phyloP scores from a whole-genome alignment of 2,888 invertebrate genomes.

The Tetramorium bicarinatum region DNA sequence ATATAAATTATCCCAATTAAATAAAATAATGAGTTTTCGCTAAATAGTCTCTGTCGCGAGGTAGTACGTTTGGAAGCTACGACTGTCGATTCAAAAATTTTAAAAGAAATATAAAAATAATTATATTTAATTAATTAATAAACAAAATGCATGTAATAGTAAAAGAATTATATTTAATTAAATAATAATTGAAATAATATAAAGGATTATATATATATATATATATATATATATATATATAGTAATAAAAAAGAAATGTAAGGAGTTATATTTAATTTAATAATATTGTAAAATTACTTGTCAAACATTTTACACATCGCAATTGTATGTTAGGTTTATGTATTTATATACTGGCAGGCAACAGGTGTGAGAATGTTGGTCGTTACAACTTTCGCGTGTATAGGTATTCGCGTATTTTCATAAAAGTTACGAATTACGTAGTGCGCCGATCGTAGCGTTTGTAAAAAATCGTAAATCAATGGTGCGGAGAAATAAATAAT shows the following conservation, averaged over 20 bases:
- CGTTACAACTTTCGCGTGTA: neutral
- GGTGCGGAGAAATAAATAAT: constrained; percentile 29
- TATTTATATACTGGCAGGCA: neutral
- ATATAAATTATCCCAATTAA: constrained; percentile 1
- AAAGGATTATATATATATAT: no score
- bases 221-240: no score
- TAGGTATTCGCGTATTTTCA: neutral
- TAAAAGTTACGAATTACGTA: constrained; percentile 7
- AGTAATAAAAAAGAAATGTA: neutral
- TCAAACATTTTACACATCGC: neutral
- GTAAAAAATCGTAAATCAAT: constrained; percentile 11
- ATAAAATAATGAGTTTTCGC: constrained; percentile 5
- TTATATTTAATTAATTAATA: constrained; percentile 6
- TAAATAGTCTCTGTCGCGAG: neutral
- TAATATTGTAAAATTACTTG: neutral
- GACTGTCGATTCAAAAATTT: neutral
- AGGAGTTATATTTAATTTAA: neutral
- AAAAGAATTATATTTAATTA: neutral
- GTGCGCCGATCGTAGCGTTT: neutral
- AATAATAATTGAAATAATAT: neutral
- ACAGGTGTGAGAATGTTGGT: neutral
- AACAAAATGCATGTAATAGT: neutral
- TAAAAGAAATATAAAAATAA: constrained; percentile 7
- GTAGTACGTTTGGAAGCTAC: neutral
- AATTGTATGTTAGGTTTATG: neutral